These are phyloP conservation scores for Gambusia holbrooki DNA, from an alignment of 2,113 vertebrate genomes.

Conservation along the genomic window DNA sequence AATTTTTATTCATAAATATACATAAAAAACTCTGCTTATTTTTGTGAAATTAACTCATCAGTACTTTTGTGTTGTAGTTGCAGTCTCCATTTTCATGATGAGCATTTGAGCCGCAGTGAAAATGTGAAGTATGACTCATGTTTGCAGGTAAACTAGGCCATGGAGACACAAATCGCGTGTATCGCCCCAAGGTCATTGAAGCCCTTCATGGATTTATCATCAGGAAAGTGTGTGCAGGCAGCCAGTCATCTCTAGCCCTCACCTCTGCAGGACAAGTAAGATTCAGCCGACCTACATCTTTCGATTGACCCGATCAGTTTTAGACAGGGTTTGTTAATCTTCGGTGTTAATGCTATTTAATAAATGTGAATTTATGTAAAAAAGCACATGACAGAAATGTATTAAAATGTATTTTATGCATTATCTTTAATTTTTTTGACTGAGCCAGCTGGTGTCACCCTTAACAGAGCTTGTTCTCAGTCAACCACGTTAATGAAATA, in stretches of 20 bases:
- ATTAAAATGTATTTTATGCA: no score
- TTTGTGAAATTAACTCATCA: neutral
- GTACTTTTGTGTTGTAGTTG: neutral
- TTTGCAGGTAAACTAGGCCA: constrained; percentile 85
- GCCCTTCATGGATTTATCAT: constrained; percentile 83
- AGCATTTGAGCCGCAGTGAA: neutral
- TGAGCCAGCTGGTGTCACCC: no score
- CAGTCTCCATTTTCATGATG: neutral
- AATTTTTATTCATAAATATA: neutral
- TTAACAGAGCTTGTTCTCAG: no score
- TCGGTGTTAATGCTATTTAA: no score
- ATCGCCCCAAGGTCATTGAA: constrained; percentile 83
- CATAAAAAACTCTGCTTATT: neutral
- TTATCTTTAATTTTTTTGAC: no score
- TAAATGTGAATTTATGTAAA: no score
- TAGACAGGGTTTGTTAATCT: neutral
- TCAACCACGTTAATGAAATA: no score
- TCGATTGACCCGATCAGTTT: neutral
- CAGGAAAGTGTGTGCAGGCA: constrained; percentile 85
- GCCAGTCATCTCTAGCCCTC: constrained; percentile 83
- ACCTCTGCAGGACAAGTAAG: constrained; percentile 85
- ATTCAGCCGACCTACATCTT: neutral
- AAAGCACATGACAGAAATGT: no score
- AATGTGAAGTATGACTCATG: constrained; percentile 7
- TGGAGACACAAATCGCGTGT: constrained; percentile 84